phyloP scores from a whole-genome alignment of 1,140 invertebrate species.

The Acyrthosiphon pisum region DNA sequence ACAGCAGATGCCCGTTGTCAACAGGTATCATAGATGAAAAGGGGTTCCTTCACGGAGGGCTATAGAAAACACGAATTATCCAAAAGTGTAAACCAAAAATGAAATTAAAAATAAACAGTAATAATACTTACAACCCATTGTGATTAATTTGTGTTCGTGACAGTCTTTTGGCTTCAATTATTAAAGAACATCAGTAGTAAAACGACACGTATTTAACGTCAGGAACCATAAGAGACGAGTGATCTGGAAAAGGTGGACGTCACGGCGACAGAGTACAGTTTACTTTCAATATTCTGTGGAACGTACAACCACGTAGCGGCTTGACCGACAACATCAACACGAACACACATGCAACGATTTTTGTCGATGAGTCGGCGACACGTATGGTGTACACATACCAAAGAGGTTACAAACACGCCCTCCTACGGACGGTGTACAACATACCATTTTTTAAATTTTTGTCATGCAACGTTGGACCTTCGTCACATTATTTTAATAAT shows the following conservation, averaged over 20 bases:
- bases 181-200: conserved; percentile 29
- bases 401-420: background rate
- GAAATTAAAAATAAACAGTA: background rate
- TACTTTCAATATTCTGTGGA: conserved; percentile 2
- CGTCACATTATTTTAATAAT: too few relatives aligned
- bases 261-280: conserved; percentile 4
- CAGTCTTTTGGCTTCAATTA: conserved; percentile 27
- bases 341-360: conserved; percentile 57
- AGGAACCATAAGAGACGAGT: conserved; percentile 36
- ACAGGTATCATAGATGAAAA: background rate
- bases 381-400: conserved; percentile 24
- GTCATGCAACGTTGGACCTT: background rate
- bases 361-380: conserved; percentile 57
- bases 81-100: background rate
- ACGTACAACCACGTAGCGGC: conserved; percentile 56
- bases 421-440: background rate
- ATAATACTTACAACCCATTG: conserved; percentile 51
- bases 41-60: background rate
- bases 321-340: conserved; percentile 54
- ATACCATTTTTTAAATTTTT: background rate
- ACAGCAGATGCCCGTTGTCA: background rate
- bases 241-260: background rate
- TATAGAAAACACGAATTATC: background rate
- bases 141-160: background rate
- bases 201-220: conserved; percentile 31